Evolutionary conservation across 2,888 invertebrate species (phyloP), one percentile per base, ranked within the genome.

Genomic region (Pollenia amentaria): DNA sequence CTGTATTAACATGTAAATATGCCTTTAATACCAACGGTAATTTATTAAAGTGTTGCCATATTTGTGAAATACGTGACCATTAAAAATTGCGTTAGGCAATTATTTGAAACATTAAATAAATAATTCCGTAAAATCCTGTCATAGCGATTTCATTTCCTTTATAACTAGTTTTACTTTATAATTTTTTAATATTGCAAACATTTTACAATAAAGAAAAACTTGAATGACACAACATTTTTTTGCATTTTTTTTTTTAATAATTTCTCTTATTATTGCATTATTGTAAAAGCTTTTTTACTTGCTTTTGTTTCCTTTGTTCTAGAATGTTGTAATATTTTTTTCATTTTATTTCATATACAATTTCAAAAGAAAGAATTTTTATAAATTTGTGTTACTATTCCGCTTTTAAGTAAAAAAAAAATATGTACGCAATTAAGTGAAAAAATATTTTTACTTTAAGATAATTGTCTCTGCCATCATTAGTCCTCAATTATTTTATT

Each of bases 241-340:
- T 46, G 21, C 21, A 46, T 8, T 62, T 16, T 62, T 65, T 21
- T 29, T 11, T 29, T 38, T 38, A 48, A 12, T 12, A 29, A 11
- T 16, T 16, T 46, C 11, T 16, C 2, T 29, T 48, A 53, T 38
- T 51, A 29, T 11, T 38, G n/a, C n/a, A 16, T 69, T 38, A 11
- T n/a, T 38, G 14, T 53, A 42, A 18, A 70, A 40, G n/a, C 29
- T 29, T 29, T 29, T 29, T 53, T 55, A 55, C 53, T 51, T 12
- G 38, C 53, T 11, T 12, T 60, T 60, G 11, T 48, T 46, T 60
- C 12, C 18, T 60, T 60, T 60, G 46, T 60, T 73, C 14, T 38
- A 60, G 62, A 48, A 8, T 4, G 12, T 73, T 48, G 2, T 60
- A 60, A 29, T 48, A 44, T 18, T 14, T 40, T 12, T 53, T 57